Conservation (phyloP, 1,140 invertebrate species). For the Chionoecetes opilio region DNA sequence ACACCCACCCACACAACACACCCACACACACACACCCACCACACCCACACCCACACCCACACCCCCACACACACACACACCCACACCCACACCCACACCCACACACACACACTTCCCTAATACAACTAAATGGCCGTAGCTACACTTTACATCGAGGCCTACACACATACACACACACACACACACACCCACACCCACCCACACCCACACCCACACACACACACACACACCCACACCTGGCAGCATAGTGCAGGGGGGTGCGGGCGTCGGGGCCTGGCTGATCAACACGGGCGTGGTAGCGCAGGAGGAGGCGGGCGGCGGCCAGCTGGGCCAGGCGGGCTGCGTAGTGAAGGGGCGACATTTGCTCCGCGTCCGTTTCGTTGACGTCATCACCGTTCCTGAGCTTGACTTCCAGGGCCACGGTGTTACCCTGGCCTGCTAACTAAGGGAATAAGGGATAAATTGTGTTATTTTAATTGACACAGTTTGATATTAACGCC, state of each 20-base stretch:
- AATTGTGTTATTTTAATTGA: too few relatives aligned
- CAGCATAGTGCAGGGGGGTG: conserved; percentile 84
- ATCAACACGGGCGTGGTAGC: conserved; percentile 83
- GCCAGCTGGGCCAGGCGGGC: conserved; percentile 83
- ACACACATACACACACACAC: too few relatives aligned
- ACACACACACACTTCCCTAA: neutral
- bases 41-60: too few relatives aligned
- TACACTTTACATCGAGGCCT: neutral
- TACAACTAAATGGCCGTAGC: neutral
- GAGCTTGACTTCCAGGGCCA: conserved; percentile 47
- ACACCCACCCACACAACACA: too few relatives aligned
- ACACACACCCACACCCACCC: too few relatives aligned
- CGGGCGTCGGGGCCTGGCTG: conserved; percentile 83
- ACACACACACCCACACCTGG: conserved; percentile 82
- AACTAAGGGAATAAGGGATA: too few relatives aligned
- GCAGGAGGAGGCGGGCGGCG: conserved; percentile 83
- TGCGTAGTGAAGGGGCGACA: conserved; percentile 84
- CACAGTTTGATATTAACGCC: too few relatives aligned
- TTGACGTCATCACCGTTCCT: conserved; percentile 81
- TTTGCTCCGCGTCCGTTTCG: conserved; percentile 83
- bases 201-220: neutral
- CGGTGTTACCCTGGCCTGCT: conserved; percentile 67
- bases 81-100: too few relatives aligned
- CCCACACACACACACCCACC: too few relatives aligned
- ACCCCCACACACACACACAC: too few relatives aligned